Evolutionary conservation across 1,140 invertebrate genomes (phyloP).

Genomic region (Cepaea nemoralis): DNA sequence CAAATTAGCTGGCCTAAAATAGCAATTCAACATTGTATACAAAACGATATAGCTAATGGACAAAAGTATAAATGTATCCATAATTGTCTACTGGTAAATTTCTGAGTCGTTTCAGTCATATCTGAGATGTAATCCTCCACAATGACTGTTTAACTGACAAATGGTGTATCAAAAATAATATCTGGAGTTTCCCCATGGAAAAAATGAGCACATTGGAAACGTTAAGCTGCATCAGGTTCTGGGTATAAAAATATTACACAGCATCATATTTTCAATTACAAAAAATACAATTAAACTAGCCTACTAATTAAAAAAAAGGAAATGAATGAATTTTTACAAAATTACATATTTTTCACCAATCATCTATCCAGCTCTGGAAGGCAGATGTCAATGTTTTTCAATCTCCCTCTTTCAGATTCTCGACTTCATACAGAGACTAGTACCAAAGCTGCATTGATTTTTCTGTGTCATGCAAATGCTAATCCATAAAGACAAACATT

Average conservation of each 20-base stretch:
- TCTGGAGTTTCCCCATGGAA: not conserved
- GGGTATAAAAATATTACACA: too few species aligned
- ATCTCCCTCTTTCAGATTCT: not conserved
- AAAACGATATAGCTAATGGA: too few species aligned
- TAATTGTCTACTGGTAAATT: too few species aligned
- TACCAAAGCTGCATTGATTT: not conserved
- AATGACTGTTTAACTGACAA: too few species aligned
- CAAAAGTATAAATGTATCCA: too few species aligned
- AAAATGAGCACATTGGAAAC: not conserved
- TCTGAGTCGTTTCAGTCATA: too few species aligned
- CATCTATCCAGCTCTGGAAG: not conserved
- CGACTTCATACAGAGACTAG: conserved; percentile 6
- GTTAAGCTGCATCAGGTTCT: not conserved
- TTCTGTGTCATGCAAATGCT: not conserved
- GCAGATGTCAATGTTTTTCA: not conserved
- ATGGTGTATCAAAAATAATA: conserved; percentile 5
- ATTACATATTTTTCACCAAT: not conserved
- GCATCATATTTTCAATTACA: too few species aligned
- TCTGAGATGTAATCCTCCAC: too few species aligned
- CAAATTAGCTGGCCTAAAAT: too few species aligned
- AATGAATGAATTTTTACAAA: not conserved
- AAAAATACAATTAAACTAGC: not conserved
- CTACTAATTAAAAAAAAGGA: not conserved
- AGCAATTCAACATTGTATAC: too few species aligned
- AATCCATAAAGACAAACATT: not conserved